A percentile compares a stretch with the other conserved stretches of the same genome.
Evolutionary conservation across 2,113 vertebrate genomes (phyloP).

Genomic region (Sapajus apella): DNA sequence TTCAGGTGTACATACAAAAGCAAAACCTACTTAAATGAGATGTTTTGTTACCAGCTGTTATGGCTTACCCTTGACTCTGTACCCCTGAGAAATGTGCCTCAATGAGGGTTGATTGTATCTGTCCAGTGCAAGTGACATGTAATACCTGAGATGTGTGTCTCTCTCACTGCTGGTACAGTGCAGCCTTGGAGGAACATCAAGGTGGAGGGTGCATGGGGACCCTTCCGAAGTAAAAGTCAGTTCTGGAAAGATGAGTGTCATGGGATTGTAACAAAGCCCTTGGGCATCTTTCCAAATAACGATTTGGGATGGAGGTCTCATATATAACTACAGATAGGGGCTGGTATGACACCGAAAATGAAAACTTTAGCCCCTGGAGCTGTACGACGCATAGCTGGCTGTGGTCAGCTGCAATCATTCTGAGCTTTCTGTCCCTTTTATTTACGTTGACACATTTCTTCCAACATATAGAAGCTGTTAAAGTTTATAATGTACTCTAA

Average conservation of each 20-base stretch:
- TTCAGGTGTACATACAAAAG: not conserved
- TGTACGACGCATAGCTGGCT: not conserved
- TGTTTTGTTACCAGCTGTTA: not conserved
- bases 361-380: not conserved
- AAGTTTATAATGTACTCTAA: not conserved
- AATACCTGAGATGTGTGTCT: not conserved
- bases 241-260: not conserved
- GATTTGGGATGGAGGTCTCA: not conserved
- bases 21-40: conserved; percentile 17
- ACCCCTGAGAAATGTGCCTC: conserved; percentile 5
- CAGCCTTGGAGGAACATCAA: not conserved
- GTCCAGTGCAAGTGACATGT: not conserved
- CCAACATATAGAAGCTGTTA: not conserved
- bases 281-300: not conserved
- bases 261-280: not conserved
- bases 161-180: not conserved
- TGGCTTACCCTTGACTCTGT: not conserved
- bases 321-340: not conserved
- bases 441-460: not conserved
- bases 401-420: not conserved
- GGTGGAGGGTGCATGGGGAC: not conserved
- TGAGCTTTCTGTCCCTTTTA: not conserved
- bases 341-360: not conserved
- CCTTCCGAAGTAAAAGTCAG: conserved; percentile 13
- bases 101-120: not conserved